phyloP scores from a whole-genome alignment of 2,888 invertebrate species.

The Ormia ochracea region DNA sequence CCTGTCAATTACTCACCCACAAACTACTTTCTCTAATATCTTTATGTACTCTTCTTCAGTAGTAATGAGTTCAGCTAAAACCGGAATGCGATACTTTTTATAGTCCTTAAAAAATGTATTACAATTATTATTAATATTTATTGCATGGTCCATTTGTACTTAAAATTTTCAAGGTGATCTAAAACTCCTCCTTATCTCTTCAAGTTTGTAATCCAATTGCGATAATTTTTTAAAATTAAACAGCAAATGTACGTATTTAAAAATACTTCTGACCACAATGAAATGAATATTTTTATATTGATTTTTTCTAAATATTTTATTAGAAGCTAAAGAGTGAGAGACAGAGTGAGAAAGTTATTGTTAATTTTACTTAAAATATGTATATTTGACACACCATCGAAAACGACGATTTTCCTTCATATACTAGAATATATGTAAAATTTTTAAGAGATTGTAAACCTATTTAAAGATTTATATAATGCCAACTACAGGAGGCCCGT shows the following conservation, averaged over 20 bases:
- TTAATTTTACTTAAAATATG: too few species aligned
- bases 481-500: too few species aligned
- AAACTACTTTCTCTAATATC: conserved; percentile 1
- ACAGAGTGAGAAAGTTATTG: too few species aligned
- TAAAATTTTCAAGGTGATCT: background rate
- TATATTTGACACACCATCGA: too few species aligned
- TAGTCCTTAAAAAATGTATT: background rate
- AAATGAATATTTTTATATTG: too few species aligned
- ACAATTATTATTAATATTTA: background rate
- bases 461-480: too few species aligned
- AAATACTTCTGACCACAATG: background rate
- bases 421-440: too few species aligned
- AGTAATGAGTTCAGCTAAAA: conserved; percentile 13
- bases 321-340: too few species aligned
- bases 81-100: background rate
- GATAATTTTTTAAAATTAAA: background rate
- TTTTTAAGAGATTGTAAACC: too few species aligned
- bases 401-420: too few species aligned
- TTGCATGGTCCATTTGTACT: background rate
- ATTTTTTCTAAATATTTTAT: too few species aligned
- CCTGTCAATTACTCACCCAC: conserved; percentile 13
- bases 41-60: conserved; percentile 29
- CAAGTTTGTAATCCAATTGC: background rate
- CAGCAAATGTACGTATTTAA: background rate
- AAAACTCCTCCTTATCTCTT: background rate